phyloP scores from a whole-genome alignment of 64 coral and sea anemone species.

The Montipora cactus region DNA sequence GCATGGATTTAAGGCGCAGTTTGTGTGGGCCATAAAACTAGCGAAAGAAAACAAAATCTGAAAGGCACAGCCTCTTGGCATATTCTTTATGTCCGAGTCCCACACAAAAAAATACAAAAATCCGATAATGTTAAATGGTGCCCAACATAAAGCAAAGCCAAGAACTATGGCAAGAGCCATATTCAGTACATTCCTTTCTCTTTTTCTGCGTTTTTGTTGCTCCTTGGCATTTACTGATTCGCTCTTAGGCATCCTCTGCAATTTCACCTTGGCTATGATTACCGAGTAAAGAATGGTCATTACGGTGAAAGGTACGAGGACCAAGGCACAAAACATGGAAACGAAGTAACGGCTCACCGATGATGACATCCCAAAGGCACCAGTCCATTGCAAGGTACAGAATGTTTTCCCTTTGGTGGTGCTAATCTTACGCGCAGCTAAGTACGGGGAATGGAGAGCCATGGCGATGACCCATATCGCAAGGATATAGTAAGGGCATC shows the following conservation, averaged over 20 bases:
- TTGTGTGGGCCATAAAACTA: not conserved
- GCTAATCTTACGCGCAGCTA: not conserved
- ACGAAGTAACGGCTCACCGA: not conserved
- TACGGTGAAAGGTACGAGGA: not conserved
- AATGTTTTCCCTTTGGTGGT: not conserved
- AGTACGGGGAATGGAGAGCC: slow-evolving; percentile 27
- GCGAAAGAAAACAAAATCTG: not conserved
- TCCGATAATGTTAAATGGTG: not conserved
- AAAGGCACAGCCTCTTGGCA: not conserved
- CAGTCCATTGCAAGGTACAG: not conserved
- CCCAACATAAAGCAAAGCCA: slow-evolving; percentile 43
- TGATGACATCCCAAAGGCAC: slow-evolving; percentile 17
- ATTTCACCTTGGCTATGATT: slow-evolving; percentile 2
- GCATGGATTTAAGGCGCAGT: slow-evolving; percentile 31
- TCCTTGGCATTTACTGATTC: slow-evolving; percentile 19
- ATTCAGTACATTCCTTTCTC: slow-evolving; percentile 18
- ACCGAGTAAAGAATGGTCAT: slow-evolving; percentile 37
- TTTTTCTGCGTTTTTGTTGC: not conserved
- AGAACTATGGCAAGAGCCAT: slow-evolving; percentile 20
- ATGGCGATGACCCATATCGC: slow-evolving; percentile 26
- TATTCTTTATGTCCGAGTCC: not conserved
- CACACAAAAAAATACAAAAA: slow-evolving; percentile 42
- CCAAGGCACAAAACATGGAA: slow-evolving; percentile 5
- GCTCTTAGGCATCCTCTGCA: slow-evolving; percentile 19
- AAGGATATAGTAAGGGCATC: slow-evolving; percentile 24